A percentile compares a stretch with the other conserved stretches of the same genome.
phyloP scores from a whole-genome alignment of 2,797 vertebrate species.

The Myotis daubentonii region DNA sequence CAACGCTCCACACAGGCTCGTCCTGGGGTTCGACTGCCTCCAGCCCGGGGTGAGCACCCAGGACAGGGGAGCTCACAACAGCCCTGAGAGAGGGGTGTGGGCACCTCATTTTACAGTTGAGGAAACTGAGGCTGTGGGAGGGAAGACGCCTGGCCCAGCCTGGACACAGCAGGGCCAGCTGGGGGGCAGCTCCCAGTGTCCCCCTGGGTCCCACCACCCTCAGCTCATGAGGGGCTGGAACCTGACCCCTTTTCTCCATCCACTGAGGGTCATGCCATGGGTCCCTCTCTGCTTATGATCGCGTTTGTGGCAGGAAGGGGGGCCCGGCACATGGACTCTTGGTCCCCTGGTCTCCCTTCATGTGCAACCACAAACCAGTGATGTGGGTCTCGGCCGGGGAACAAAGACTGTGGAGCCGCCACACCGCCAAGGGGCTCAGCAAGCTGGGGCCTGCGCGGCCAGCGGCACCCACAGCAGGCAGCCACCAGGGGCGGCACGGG shows the following conservation, averaged over 20 bases:
- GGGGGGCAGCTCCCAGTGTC: accelerated
- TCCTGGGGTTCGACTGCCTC: not conserved
- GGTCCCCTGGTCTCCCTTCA: no score
- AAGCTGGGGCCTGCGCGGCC: accelerated
- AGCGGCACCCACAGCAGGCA: no score
- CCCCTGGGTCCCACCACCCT: not conserved
- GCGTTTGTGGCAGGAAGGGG: accelerated
- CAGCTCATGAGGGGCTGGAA: not conserved
- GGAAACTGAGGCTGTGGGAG: not conserved
- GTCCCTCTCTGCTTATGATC: accelerated
- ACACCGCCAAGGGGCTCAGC: not conserved
- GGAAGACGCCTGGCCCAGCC: not conserved
- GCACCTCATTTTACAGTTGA: not conserved
- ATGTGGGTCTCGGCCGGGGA: not conserved
- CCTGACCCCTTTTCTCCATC: not conserved
- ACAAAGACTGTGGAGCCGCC: not conserved
- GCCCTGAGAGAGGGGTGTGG: accelerated
- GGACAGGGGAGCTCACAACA: not conserved
- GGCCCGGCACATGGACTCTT: not conserved
- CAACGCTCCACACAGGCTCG: no score
- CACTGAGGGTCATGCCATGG: accelerated
- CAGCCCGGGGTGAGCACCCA: not conserved
- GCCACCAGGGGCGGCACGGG: no score
- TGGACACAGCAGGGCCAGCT: not conserved
- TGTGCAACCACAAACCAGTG: not conserved